These are phyloP conservation scores for Chlorops oryzae DNA, from an alignment of 1,140 invertebrate genomes.

Conservation along the genomic window DNA sequence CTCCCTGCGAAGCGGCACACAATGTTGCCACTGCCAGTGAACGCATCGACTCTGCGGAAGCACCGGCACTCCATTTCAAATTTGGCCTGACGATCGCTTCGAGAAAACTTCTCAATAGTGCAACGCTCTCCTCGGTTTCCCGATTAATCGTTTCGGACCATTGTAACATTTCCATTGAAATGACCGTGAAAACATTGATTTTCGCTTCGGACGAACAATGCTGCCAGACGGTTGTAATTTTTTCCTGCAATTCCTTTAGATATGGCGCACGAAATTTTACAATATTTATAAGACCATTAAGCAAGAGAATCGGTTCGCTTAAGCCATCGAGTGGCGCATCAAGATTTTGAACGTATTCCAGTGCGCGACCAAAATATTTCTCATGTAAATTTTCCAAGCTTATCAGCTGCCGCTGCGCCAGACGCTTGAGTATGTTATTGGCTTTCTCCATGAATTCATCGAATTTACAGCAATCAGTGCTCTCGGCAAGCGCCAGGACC, in stretches of 20 bases:
- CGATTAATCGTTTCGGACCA: slow-evolving; percentile 30
- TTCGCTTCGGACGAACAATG: slow-evolving; percentile 33
- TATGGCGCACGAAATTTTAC: slow-evolving; percentile 27
- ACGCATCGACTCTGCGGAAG: slow-evolving; percentile 69
- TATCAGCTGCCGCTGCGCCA: slow-evolving; percentile 17
- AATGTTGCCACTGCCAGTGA: slow-evolving; percentile 72
- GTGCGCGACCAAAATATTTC: slow-evolving; percentile 22
- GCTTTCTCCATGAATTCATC: slow-evolving; percentile 11
- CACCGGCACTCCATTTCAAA: slow-evolving; percentile 76
- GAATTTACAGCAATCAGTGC: slow-evolving; percentile 7
- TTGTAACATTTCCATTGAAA: slow-evolving; percentile 31
- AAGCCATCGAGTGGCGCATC: slow-evolving; percentile 33
- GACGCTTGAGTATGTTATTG: slow-evolving; percentile 14
- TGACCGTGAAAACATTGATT: slow-evolving; percentile 35
- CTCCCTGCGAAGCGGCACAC: slow-evolving; percentile 60
- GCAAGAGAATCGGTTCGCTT: slow-evolving; percentile 34
- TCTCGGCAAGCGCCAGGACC: slow-evolving; percentile 24
- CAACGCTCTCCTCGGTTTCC: slow-evolving; percentile 22
- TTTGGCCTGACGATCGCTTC: slow-evolving; percentile 65
- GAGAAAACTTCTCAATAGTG: slow-evolving; percentile 26
- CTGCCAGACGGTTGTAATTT: slow-evolving; percentile 32
- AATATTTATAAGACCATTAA: slow-evolving; percentile 38
- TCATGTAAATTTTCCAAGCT: slow-evolving; percentile 23
- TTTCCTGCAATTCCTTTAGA: slow-evolving; percentile 24
- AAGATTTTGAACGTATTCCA: slow-evolving; percentile 32